phyloP scores from a whole-genome alignment of 2,113 vertebrate species.

The Aldabrachelys gigantea region DNA sequence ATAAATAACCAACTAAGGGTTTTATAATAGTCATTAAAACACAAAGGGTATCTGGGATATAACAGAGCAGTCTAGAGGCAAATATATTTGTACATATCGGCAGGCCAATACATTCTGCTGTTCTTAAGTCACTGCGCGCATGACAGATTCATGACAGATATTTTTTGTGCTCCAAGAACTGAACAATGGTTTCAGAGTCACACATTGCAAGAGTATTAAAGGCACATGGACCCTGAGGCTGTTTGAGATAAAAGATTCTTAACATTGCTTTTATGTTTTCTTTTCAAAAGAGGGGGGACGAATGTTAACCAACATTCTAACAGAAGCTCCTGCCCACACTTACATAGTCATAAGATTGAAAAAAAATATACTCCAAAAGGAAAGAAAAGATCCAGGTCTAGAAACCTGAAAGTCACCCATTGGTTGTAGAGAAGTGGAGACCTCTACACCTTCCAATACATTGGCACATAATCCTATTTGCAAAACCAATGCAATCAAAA shows the following conservation, averaged over 20 bases:
- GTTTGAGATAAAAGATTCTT: not conserved
- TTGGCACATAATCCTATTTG: not conserved
- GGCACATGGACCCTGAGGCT: not conserved
- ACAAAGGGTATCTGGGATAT: not conserved
- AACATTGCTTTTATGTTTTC: not conserved
- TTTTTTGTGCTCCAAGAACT: not conserved
- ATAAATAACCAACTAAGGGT: not conserved
- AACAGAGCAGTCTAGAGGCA: not conserved
- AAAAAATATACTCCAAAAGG: not conserved
- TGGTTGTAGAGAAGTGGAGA: not conserved
- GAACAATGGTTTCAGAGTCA: not conserved
- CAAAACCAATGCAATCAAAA: fast-evolving
- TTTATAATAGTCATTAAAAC: not conserved
- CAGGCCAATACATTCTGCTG: not conserved
- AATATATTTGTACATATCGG: fast-evolving
- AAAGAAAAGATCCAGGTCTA: not conserved
- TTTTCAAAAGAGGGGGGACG: not conserved
- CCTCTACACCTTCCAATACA: fast-evolving
- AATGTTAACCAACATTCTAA: not conserved
- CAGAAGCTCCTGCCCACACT: not conserved
- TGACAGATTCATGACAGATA: not conserved
- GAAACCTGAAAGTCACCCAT: not conserved
- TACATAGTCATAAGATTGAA: not conserved
- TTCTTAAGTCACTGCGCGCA: not conserved
- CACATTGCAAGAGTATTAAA: not conserved